Evolutionary conservation across 2,797 vertebrate species (phyloP).

Genomic region (Prionace glauca): DNA sequence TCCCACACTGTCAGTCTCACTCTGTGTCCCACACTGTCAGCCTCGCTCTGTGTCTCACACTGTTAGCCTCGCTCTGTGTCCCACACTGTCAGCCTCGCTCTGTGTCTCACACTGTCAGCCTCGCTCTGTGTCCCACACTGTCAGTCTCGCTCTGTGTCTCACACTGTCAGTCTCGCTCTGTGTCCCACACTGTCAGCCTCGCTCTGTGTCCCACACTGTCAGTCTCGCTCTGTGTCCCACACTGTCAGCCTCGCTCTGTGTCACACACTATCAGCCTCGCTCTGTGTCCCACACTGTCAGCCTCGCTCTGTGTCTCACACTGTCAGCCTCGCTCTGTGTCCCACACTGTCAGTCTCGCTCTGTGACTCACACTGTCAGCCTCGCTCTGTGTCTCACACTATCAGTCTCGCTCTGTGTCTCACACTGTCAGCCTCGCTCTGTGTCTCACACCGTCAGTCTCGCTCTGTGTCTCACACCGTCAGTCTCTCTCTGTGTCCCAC

Average conservation of each 20-base stretch:
- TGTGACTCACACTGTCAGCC: neutral
- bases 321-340: no score
- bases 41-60: no score
- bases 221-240: neutral
- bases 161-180: no score
- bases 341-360: neutral
- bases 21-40: no score
- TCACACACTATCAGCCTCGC: neutral
- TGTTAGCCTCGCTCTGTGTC: no score
- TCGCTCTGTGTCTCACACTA: neutral
- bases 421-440: neutral
- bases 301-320: neutral
- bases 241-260: neutral
- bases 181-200: no score
- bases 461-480: neutral
- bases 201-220: neutral
- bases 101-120: neutral
- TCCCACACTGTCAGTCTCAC: no score
- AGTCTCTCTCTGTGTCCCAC: neutral
- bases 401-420: neutral
- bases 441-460: neutral
- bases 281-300: neutral
- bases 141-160: no score
- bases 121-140: no score
- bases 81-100: neutral